A percentile compares a stretch with the other conserved stretches of the same genome.
These are phyloP conservation scores for Columba guinea DNA, from an alignment of 2,797 vertebrate species.

Conservation along the genomic window DNA sequence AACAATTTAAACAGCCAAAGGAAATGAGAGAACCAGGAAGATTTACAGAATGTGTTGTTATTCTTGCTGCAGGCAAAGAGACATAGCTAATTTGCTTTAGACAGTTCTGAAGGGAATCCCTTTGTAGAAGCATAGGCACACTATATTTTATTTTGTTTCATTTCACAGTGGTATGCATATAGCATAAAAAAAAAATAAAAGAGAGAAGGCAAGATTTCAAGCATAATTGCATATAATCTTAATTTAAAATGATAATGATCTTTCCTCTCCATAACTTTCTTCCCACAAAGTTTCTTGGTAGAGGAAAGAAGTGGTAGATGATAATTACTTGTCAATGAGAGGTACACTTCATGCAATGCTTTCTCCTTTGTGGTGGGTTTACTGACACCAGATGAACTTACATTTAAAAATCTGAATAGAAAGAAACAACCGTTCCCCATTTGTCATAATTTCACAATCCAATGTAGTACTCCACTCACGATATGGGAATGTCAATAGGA, in stretches of 20 bases:
- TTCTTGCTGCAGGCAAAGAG: conserved; percentile 16
- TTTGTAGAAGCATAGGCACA: background rate
- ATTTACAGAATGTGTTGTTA: background rate
- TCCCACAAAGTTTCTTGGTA: background rate
- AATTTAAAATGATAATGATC: background rate
- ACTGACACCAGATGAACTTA: background rate
- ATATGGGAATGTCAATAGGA: background rate
- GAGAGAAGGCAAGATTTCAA: background rate
- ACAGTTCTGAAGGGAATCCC: background rate
- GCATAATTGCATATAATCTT: background rate
- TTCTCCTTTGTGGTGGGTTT: background rate
- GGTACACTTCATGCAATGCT: background rate
- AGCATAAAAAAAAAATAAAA: background rate
- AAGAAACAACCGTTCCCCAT: background rate
- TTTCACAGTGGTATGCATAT: background rate
- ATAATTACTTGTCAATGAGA: background rate
- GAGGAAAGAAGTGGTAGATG: background rate
- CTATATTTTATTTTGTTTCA: background rate
- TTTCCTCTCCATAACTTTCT: background rate
- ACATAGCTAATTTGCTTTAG: background rate
- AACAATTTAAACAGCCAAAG: conserved; percentile 12
- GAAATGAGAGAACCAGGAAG: background rate
- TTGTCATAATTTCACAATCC: background rate
- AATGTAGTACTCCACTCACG: fast-evolving
- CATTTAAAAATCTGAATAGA: background rate